These are phyloP conservation scores for Tauraco hartlaubi DNA, from an alignment of 2,797 vertebrate genomes.

Conservation along the genomic window DNA sequence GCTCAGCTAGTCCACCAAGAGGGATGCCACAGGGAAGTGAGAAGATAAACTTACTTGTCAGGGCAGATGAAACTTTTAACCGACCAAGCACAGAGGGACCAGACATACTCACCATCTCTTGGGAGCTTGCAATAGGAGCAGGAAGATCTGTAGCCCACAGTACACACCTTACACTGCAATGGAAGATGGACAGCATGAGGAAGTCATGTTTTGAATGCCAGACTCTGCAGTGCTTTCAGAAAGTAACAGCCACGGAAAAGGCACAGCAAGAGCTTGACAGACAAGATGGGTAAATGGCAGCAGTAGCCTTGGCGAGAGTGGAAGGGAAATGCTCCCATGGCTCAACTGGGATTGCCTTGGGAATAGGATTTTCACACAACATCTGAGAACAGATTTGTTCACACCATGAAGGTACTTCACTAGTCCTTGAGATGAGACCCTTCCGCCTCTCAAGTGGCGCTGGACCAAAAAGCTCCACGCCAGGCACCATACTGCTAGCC, in stretches of 20 bases:
- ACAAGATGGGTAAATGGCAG: background rate
- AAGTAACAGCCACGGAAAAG: background rate
- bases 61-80: background rate
- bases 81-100: accelerated
- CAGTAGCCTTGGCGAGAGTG: background rate
- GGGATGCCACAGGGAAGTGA: background rate
- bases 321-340: background rate
- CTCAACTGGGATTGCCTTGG: background rate
- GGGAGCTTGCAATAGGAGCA: constrained; percentile 84
- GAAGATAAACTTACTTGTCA: constrained; percentile 1
- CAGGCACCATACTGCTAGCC: background rate
- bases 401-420: background rate
- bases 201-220: background rate
- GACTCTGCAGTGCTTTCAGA: background rate
- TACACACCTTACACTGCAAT: constrained; percentile 81
- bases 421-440: background rate
- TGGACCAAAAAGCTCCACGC: background rate
- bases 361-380: background rate
- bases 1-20: background rate
- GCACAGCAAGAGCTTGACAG: background rate
- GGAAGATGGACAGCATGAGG: constrained; percentile 54
- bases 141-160: constrained; percentile 79
- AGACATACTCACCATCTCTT: constrained; percentile 78
- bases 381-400: background rate
- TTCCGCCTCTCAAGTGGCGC: background rate